phyloP scores from a whole-genome alignment of 1,140 invertebrate genomes.

The Riptortus pedestris region DNA sequence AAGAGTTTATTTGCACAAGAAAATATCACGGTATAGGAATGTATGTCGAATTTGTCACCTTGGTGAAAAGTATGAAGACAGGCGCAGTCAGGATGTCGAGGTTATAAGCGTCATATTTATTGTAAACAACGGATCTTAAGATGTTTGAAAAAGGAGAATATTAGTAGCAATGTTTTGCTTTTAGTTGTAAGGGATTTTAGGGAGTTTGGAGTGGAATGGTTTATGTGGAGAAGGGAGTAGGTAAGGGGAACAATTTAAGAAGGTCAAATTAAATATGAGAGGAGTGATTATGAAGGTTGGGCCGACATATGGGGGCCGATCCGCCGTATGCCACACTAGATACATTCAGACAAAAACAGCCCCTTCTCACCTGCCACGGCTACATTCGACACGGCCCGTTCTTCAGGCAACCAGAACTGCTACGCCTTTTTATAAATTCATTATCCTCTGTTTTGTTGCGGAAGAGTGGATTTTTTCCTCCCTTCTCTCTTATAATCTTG shows the following conservation, averaged over 20 bases:
- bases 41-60: too few species aligned
- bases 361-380: not conserved
- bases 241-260: not conserved
- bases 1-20: too few species aligned
- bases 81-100: too few species aligned
- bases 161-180: too few species aligned
- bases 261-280: not conserved
- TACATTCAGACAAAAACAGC: conserved; percentile 4
- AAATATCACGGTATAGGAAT: too few species aligned
- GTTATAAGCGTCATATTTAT: too few species aligned
- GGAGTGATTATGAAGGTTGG: not conserved
- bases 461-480: not conserved
- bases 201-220: too few species aligned
- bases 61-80: too few species aligned
- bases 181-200: too few species aligned
- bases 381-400: conserved; percentile 1
- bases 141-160: too few species aligned
- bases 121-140: too few species aligned
- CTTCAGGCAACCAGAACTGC: conserved; percentile 1
- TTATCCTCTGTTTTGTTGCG: not conserved
- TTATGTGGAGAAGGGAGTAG: too few species aligned
- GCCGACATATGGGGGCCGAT: not conserved
- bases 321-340: not conserved
- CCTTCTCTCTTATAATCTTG: not conserved
- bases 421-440: conserved; percentile 18